phyloP scores from a whole-genome alignment of 2,797 vertebrate species.

The Pachyuromys duprasi region DNA sequence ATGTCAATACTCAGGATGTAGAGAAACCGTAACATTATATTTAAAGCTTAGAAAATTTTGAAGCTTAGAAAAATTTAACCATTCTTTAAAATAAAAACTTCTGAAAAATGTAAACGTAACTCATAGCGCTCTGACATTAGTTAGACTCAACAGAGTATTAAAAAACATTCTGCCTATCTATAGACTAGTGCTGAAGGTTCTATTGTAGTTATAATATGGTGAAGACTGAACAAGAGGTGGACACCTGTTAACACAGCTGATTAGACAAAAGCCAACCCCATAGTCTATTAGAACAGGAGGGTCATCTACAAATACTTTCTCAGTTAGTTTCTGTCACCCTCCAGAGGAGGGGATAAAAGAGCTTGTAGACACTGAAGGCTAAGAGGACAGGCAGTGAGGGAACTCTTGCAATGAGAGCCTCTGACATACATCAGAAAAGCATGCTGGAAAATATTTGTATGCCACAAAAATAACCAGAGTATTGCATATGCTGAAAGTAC shows the following conservation, averaged over 20 bases:
- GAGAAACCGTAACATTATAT: background rate
- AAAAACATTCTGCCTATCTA: background rate
- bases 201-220: background rate
- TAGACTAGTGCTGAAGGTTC: background rate
- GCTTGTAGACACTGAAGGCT: background rate
- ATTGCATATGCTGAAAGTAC: background rate
- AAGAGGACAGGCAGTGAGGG: background rate
- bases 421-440: background rate
- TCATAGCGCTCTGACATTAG: background rate
- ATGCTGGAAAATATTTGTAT: background rate
- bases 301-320: constrained; percentile 17
- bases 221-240: background rate
- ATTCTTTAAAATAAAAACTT: too few relatives aligned
- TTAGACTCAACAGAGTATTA: background rate
- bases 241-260: constrained; percentile 2
- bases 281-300: background rate
- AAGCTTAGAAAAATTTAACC: background rate
- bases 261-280: background rate
- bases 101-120: background rate
- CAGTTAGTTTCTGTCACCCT: constrained; percentile 21
- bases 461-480: background rate
- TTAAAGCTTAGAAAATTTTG: background rate
- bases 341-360: background rate
- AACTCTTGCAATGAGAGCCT: background rate
- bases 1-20: background rate